Evolutionary conservation across 2,797 vertebrate genomes (phyloP).

Genomic region (Sardinella longiceps): DNA sequence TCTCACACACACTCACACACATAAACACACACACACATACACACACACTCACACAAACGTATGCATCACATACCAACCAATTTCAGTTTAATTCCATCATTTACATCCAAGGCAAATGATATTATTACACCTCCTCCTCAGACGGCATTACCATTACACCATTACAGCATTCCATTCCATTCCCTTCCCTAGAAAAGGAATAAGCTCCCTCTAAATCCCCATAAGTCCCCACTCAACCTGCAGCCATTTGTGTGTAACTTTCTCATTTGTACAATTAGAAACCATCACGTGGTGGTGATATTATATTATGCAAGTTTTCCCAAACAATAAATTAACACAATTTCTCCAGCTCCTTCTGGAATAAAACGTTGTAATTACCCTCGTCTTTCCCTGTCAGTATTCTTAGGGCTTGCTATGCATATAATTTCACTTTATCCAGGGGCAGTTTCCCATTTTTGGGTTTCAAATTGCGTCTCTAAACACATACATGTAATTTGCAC

Average conservation of each 20-base stretch:
- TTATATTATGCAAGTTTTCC: slow-evolving; percentile 63
- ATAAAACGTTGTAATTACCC: slow-evolving; percentile 66
- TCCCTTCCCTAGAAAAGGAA: neutral
- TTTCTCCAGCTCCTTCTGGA: slow-evolving; percentile 56
- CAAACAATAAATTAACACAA: slow-evolving; percentile 66
- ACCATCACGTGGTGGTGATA: neutral
- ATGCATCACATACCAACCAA: neutral
- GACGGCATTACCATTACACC: neutral
- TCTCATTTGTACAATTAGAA: neutral
- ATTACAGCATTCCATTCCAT: too few relatives aligned
- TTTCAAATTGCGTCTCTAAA: slow-evolving; percentile 48
- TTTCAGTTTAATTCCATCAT: neutral
- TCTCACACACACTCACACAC: neutral
- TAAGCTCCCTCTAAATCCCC: neutral
- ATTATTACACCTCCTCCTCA: neutral
- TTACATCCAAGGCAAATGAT: neutral
- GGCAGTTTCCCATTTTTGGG: slow-evolving; percentile 32
- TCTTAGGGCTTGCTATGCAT: slow-evolving; percentile 27
- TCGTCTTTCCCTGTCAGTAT: slow-evolving; percentile 19
- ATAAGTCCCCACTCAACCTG: neutral
- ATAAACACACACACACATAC: neutral
- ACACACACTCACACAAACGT: neutral
- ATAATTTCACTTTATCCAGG: slow-evolving; percentile 15
- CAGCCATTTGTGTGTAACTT: neutral
- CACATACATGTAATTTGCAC: slow-evolving; percentile 47